A percentile compares a stretch with the other conserved stretches of the same genome.
Evolutionary conservation across 2,797 vertebrate genomes (phyloP).

Genomic region (Dermochelys coriacea): DNA sequence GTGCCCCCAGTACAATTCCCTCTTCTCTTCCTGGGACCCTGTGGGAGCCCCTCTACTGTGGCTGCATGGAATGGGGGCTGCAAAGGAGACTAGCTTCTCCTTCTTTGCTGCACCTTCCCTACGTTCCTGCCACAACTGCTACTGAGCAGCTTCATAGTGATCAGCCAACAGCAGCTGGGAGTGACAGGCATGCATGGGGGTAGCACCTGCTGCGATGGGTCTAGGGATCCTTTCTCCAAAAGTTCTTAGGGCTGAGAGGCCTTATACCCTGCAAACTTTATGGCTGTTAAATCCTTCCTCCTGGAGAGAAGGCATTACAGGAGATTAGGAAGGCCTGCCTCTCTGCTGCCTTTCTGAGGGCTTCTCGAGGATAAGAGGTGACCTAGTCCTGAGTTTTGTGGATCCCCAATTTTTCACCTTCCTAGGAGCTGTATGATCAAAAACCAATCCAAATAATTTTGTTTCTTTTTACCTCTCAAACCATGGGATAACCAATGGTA

Average conservation of each 20-base stretch:
- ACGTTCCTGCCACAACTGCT: neutral
- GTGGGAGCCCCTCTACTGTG: neutral
- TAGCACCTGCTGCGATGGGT: fast-evolving
- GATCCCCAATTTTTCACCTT: neutral
- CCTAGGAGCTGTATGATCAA: neutral
- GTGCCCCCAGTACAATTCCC: neutral
- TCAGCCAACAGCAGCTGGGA: neutral
- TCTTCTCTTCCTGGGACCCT: neutral
- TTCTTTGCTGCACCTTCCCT: neutral
- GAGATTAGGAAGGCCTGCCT: neutral
- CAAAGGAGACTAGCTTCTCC: fast-evolving
- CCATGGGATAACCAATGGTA: neutral
- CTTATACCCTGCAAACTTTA: neutral
- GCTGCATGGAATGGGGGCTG: neutral
- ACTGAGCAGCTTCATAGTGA: neutral
- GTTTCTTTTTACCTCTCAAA: neutral
- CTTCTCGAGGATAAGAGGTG: neutral
- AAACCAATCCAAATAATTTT: neutral
- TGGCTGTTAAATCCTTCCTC: neutral
- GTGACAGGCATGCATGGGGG: neutral
- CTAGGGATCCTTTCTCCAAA: fast-evolving
- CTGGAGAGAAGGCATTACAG: neutral
- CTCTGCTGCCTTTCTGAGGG: neutral
- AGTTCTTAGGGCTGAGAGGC: neutral
- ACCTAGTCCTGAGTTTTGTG: neutral